These are phyloP conservation scores for Aphaenogaster ashmeadi DNA, from an alignment of 1,140 invertebrate species.

Conservation along the genomic window DNA sequence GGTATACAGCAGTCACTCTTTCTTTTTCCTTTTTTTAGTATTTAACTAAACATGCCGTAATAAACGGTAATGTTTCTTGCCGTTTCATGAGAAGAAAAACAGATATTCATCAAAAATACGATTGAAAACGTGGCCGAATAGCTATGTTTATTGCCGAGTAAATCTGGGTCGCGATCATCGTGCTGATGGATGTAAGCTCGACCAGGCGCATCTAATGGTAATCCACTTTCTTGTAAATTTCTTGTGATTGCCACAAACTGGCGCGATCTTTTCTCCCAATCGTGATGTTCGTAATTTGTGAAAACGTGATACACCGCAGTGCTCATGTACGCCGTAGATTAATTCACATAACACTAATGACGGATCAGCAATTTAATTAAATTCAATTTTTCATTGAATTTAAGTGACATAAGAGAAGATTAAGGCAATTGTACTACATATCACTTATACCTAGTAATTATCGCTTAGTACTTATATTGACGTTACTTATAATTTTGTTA, in stretches of 20 bases:
- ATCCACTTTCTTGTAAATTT: constrained; percentile 82
- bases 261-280: constrained; percentile 65
- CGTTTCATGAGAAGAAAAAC: constrained; percentile 3
- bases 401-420: background rate
- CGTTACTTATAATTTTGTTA: constrained; percentile 12
- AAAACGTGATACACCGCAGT: constrained; percentile 1
- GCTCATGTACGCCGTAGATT: constrained; percentile 49
- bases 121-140: constrained; percentile 19
- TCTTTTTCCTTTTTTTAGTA: background rate
- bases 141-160: constrained; percentile 48
- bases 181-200: constrained; percentile 65
- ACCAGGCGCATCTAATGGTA: constrained; percentile 81
- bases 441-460: background rate
- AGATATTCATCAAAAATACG: background rate
- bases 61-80: background rate
- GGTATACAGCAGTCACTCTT: background rate
- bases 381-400: constrained; percentile 4
- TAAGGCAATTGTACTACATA: background rate
- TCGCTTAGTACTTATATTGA: background rate
- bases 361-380: background rate
- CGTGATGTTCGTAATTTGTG: constrained; percentile 51
- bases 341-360: background rate
- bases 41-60: background rate
- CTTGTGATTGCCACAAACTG: constrained; percentile 68
- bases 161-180: constrained; percentile 71